Evolutionary conservation across 2,797 vertebrate genomes (phyloP).

Genomic region (Catamblyrhynchus diadema): DNA sequence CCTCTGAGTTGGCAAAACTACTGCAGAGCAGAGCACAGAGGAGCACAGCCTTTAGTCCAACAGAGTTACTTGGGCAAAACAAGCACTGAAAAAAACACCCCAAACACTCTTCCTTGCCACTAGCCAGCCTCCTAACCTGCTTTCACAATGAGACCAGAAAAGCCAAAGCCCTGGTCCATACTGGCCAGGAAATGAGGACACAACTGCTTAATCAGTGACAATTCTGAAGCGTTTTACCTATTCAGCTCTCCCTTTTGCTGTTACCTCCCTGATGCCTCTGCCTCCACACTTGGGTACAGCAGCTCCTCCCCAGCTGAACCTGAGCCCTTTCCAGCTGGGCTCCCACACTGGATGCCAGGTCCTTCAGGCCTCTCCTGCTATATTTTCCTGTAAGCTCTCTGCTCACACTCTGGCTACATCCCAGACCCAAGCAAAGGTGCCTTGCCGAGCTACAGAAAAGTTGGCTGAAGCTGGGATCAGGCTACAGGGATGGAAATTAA

Average conservation of each 20-base stretch:
- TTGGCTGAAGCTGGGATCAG: background rate
- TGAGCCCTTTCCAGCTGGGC: constrained; percentile 5
- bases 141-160: background rate
- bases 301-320: constrained; percentile 6
- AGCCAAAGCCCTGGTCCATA: background rate
- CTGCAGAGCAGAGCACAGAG: background rate
- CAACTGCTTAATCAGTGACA: background rate
- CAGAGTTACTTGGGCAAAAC: background rate
- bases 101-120: background rate
- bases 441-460: background rate
- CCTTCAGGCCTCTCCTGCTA: background rate
- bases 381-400: background rate
- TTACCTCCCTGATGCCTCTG: background rate
- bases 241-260: background rate
- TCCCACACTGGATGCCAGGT: constrained; percentile 19
- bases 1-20: background rate
- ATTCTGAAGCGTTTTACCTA: background rate
- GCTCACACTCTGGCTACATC: background rate
- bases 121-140: background rate
- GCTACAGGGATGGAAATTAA: background rate
- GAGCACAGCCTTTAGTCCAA: background rate
- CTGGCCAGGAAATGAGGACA: background rate
- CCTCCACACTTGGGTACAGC: background rate
- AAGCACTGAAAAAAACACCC: background rate
- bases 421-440: constrained; percentile 34